Conservation (phyloP, 2,113 vertebrate species). For the Macaca mulatta region DNA sequence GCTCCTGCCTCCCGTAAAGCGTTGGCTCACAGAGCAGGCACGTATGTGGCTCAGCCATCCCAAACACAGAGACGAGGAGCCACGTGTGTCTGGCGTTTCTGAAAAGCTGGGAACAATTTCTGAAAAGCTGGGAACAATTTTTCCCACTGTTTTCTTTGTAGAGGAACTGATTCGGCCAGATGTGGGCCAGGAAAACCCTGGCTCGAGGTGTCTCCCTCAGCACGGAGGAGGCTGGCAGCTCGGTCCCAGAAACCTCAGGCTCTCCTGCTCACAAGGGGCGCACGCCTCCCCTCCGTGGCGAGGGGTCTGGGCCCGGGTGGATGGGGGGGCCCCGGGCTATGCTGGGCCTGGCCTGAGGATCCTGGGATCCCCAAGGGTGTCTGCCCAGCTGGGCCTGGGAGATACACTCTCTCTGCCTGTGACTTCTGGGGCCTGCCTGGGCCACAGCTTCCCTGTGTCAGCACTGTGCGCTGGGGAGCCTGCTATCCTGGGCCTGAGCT, state of each 20-base stretch:
- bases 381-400: background rate
- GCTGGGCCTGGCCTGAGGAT: background rate
- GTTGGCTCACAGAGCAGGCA: background rate
- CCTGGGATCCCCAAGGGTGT: background rate
- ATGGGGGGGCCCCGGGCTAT: background rate
- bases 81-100: background rate
- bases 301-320: accelerated
- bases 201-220: background rate
- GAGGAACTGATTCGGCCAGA: background rate
- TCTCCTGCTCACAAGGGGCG: too few species aligned
- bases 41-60: background rate
- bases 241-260: background rate
- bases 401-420: background rate
- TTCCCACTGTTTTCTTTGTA: background rate
- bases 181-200: background rate
- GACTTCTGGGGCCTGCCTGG: background rate
- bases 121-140: background rate
- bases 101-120: background rate
- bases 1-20: background rate
- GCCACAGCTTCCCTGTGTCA: too few species aligned
- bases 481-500: background rate
- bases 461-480: background rate
- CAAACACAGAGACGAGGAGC: background rate
- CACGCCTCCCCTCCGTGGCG: accelerated
- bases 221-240: too few species aligned